These are phyloP conservation scores for Chionoecetes opilio DNA, from an alignment of 1,140 invertebrate species.

Conservation along the genomic window DNA sequence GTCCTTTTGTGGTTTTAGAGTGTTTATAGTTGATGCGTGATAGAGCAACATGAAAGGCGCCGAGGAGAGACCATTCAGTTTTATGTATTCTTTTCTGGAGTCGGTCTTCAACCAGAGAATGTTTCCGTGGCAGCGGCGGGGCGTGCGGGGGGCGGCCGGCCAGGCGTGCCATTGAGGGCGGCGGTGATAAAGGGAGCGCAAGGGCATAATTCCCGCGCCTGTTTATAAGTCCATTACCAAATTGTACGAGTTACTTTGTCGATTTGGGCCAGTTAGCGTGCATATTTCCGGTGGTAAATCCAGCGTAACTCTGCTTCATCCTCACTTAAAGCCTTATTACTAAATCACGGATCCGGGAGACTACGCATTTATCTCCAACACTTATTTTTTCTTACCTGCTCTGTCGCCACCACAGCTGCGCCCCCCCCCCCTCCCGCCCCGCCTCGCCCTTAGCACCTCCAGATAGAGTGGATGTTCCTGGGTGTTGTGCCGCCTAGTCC, in stretches of 20 bases:
- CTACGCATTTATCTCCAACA: not conserved
- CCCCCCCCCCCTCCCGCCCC: not conserved
- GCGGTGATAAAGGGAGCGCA: slow-evolving; percentile 39
- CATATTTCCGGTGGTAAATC: slow-evolving; percentile 4
- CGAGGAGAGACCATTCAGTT: slow-evolving; percentile 57
- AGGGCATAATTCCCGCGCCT: slow-evolving; percentile 62
- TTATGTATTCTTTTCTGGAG: slow-evolving; percentile 72
- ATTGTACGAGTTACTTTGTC: slow-evolving; percentile 46
- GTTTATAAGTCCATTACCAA: slow-evolving; percentile 61
- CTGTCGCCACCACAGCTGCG: not conserved
- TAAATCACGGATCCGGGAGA: slow-evolving; percentile 27
- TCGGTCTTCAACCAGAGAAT: slow-evolving; percentile 49
- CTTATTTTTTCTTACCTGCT: slow-evolving; percentile 30
- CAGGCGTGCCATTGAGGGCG: slow-evolving; percentile 43
- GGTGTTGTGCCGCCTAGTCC: slow-evolving; percentile 2
- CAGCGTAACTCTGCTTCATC: slow-evolving; percentile 17
- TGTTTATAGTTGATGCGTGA: slow-evolving; percentile 58
- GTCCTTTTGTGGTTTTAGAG: slow-evolving; percentile 45
- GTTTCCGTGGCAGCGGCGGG: slow-evolving; percentile 12
- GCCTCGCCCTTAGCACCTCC: not conserved
- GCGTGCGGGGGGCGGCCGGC: slow-evolving; percentile 34
- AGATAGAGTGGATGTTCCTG: not conserved
- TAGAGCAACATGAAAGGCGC: slow-evolving; percentile 63
- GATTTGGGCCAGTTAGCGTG: slow-evolving; percentile 34
- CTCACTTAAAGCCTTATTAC: slow-evolving; percentile 30